These are phyloP conservation scores for Bergia sp. DNA, from an alignment of 92 coral and sea anemone genomes.

Conservation along the genomic window DNA sequence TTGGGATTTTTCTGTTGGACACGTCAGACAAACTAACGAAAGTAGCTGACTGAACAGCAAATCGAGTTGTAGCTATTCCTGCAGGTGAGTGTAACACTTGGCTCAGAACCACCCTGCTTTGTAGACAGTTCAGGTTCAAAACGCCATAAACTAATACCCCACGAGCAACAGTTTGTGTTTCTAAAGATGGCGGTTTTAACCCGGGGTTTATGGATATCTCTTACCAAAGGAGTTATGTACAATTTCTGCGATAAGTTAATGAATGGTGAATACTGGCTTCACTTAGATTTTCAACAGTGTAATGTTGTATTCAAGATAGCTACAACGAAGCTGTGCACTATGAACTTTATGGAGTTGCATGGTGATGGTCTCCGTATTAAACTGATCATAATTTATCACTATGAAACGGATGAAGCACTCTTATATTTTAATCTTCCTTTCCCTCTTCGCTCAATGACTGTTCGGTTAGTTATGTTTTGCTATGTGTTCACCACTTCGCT, in stretches of 20 bases:
- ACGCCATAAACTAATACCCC: not conserved
- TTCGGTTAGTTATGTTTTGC: no score
- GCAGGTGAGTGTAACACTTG: not conserved
- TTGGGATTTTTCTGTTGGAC: not conserved
- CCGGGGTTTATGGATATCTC: no score
- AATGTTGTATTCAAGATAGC: not conserved
- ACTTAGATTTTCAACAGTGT: not conserved
- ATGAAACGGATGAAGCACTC: no score
- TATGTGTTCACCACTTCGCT: no score
- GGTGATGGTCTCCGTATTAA: no score
- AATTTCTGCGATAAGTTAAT: no score
- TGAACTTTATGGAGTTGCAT: no score
- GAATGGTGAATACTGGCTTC: not conserved
- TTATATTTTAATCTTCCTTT: no score
- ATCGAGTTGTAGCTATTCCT: not conserved
- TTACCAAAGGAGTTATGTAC: no score
- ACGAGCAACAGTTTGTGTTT: not conserved
- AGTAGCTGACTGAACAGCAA: not conserved
- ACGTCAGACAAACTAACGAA: not conserved
- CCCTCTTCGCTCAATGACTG: no score
- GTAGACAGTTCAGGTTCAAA: not conserved
- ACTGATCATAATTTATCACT: no score
- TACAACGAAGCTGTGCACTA: not conserved
- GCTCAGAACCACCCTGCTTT: not conserved
- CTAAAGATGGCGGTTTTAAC: not conserved